phyloP scores from a whole-genome alignment of 2,113 vertebrate genomes.

The Xyliphius kryptos region DNA sequence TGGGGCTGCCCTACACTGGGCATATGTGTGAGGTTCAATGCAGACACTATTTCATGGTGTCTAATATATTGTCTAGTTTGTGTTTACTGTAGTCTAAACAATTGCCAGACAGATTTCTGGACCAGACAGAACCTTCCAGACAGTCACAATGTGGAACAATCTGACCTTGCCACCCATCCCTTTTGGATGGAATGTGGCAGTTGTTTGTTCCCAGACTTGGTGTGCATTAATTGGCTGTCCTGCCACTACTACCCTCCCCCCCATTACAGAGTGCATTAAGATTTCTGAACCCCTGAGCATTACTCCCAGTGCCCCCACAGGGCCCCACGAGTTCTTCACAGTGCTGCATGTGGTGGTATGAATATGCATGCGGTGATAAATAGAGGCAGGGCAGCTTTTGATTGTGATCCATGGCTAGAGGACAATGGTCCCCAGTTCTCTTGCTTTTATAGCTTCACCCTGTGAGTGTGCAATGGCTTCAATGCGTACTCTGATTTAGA shows the following conservation, averaged over 20 bases:
- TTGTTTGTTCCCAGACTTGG: constrained; percentile 31
- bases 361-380: constrained; percentile 51
- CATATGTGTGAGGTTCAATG: no score
- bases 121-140: no score
- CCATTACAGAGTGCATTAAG: constrained; percentile 10
- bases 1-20: no score
- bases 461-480: constrained; percentile 17
- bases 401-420: constrained; percentile 35
- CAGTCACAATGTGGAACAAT: constrained; percentile 19
- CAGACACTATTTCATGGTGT: no score
- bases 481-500: constrained; percentile 41
- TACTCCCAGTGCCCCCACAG: constrained; percentile 26
- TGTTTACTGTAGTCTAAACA: no score
- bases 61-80: no score
- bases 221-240: constrained; percentile 28
- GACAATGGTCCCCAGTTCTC: constrained; percentile 34
- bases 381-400: constrained; percentile 33
- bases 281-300: constrained; percentile 2
- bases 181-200: constrained; percentile 24
- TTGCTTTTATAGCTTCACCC: constrained; percentile 35
- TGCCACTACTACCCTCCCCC: no score
- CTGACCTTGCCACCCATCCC: constrained; percentile 10
- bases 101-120: no score
- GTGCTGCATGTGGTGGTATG: constrained; percentile 43
- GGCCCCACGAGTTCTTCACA: constrained; percentile 39